phyloP scores from a whole-genome alignment of 2,797 vertebrate genomes.

The Mus minutoides region DNA sequence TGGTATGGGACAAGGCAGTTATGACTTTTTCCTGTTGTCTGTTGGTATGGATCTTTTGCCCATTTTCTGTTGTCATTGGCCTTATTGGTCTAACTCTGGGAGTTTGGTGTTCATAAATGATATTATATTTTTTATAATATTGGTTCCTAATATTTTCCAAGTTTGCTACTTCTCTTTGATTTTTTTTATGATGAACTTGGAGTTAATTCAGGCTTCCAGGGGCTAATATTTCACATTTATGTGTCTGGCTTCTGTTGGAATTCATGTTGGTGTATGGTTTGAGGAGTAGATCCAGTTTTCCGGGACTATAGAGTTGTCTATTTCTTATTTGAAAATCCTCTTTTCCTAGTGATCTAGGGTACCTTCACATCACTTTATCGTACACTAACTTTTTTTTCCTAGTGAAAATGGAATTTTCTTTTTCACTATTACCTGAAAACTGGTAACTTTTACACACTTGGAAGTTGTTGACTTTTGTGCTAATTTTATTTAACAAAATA shows the following conservation, averaged over 20 bases:
- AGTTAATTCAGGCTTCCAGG: neutral
- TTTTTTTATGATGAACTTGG: neutral
- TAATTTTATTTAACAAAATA: slow-evolving; percentile 26
- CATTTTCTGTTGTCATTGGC: neutral
- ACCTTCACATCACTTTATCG: neutral
- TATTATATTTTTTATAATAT: neutral
- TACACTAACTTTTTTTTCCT: neutral
- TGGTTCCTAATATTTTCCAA: neutral
- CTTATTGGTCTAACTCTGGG: neutral
- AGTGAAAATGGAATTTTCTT: neutral
- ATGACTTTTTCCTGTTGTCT: neutral
- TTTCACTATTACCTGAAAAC: neutral
- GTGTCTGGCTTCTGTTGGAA: slow-evolving; percentile 5
- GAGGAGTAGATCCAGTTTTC: slow-evolving; percentile 8
- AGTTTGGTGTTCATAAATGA: neutral
- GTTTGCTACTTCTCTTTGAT: neutral
- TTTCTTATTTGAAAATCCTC: slow-evolving; percentile 32
- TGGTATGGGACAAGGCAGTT: neutral
- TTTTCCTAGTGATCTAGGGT: neutral
- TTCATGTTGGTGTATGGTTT: neutral
- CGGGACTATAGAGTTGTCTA: neutral
- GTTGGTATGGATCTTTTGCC: neutral
- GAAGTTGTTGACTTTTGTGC: neutral
- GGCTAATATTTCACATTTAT: slow-evolving; percentile 19
- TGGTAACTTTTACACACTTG: neutral